Conservation (phyloP, 1,140 invertebrate species). For the Trypoxylus dichotomus region DNA sequence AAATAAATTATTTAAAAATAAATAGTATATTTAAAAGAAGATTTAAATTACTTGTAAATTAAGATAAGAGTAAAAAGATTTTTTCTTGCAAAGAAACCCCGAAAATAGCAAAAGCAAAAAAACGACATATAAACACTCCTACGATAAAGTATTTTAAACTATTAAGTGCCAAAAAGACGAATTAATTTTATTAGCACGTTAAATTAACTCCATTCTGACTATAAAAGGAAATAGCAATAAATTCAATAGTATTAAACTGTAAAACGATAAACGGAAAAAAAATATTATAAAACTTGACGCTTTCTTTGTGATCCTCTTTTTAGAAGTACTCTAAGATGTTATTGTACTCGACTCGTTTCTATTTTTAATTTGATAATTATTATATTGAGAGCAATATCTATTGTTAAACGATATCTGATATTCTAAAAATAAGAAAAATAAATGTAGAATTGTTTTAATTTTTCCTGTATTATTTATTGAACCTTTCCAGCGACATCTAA, state of each 20-base stretch:
- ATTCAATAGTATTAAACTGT: no score
- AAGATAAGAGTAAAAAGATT: no score
- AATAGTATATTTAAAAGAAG: not conserved
- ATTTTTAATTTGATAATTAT: not conserved
- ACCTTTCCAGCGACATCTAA: not conserved
- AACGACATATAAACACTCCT: not conserved
- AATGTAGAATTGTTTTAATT: slow-evolving; percentile 16
- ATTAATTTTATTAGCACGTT: not conserved
- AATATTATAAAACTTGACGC: no score
- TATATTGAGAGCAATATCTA: slow-evolving; percentile 7
- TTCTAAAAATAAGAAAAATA: slow-evolving; percentile 6
- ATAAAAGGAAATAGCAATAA: no score
- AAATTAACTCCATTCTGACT: no score
- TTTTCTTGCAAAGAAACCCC: not conserved
- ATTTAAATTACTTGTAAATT: not conserved
- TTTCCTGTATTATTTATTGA: not conserved
- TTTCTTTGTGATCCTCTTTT: not conserved
- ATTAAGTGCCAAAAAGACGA: not conserved
- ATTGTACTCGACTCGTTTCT: no score
- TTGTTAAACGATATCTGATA: slow-evolving; percentile 18
- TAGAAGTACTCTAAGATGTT: no score
- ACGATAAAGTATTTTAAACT: not conserved
- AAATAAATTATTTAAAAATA: slow-evolving; percentile 4
- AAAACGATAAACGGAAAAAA: not conserved
- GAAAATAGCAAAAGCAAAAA: not conserved